phyloP scores from a whole-genome alignment of 2,888 invertebrate species.

The Hypomecis punctinalis region DNA sequence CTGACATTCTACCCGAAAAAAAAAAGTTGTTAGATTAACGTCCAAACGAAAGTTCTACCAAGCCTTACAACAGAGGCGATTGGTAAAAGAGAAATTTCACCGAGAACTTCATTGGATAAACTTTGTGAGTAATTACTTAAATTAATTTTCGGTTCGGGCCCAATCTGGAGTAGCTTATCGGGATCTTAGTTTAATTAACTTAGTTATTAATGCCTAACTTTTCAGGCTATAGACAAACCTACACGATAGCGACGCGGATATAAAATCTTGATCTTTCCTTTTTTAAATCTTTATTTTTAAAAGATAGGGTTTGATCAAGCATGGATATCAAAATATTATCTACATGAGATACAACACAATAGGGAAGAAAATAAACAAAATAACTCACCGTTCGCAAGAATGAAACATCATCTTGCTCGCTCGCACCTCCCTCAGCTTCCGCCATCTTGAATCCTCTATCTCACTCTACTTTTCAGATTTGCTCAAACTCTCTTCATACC shows the following conservation, averaged over 20 bases:
- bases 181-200: constrained; percentile 2
- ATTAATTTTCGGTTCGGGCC: constrained; percentile 9
- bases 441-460: constrained; percentile 87
- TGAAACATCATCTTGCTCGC: constrained; percentile 99
- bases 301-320: too few species aligned
- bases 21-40: too few species aligned
- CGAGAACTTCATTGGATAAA: constrained; percentile 10
- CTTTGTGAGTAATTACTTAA: constrained; percentile 7
- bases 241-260: too few species aligned
- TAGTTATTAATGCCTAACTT: neutral
- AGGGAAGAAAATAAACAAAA: too few species aligned
- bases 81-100: constrained; percentile 9
- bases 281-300: too few species aligned
- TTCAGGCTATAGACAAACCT: too few species aligned
- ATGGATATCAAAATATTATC: too few species aligned
- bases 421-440: constrained; percentile 95
- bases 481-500: constrained; percentile 55
- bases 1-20: too few species aligned
- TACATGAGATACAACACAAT: too few species aligned
- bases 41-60: too few species aligned
- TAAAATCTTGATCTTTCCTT: too few species aligned
- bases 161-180: neutral
- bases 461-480: constrained; percentile 57
- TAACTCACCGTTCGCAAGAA: constrained; percentile 98
- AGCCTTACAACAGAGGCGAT: neutral